Evolutionary conservation across 1,140 invertebrate species (phyloP), one percentile per base, ranked within the genome.

Genomic region (Nasonia longicornis): DNA sequence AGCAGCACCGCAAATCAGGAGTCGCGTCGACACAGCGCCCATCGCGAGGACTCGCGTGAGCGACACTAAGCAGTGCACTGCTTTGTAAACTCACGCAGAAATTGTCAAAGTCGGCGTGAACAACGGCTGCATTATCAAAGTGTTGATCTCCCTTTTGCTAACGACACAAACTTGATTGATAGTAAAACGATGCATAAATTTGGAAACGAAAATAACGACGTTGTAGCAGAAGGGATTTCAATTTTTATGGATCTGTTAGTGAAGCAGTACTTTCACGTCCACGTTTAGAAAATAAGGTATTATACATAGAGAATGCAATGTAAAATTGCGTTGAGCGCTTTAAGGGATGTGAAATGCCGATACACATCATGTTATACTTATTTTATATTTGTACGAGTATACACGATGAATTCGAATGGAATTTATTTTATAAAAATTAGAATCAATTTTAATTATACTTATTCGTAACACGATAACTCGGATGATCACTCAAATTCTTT

Each of bases 11-110:
- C 7, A 2, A 77, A 67, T n/a, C 91, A 90, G 79, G 91, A 93
- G 48, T 93, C 94, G 0, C 89, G 93, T 76, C 89, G 92, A 52
- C 93, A 93, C 80, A 93, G 92, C 73, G 88, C 93, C 1, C 92
- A 94, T 85, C 90, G 94, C 58, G 95, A 95, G 85, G 94, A 95
- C 84, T 95, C 94, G n/a, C 91, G 95, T 31, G 95, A 95, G 86
- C 87, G 95, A 75, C 90, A 91, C 67, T 91, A 85, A 85, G 29
- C 0, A 0, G n/a, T 8, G 11, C 0, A 66, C 63, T 63, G 38
- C 38, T 63, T 16, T 63, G n/a, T 16, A 63, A 63, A 63, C 58
- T 63, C 20, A 63, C 14, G 58, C 14, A 64, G 20, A 64, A 4
- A 0, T n/a, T 35, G 31, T 35, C 31, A 35, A 31, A 26, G n/a